Evolutionary conservation across 2,888 invertebrate species (phyloP), one percentile per base, ranked within the genome.

Genomic region (Sinohyriopsis cumingii): DNA sequence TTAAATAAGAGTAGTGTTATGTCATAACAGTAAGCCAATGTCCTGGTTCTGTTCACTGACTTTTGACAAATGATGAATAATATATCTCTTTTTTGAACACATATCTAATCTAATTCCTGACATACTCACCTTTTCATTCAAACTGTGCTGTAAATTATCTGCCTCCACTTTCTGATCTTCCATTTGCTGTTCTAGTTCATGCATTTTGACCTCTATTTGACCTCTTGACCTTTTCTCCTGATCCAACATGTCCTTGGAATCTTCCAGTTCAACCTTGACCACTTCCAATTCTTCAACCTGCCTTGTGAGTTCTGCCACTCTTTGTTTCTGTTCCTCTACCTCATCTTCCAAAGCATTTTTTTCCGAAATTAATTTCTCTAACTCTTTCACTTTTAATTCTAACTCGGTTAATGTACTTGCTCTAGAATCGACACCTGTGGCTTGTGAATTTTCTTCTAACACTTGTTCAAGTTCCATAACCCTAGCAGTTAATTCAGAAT

Each of bases 161-260:
- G 79, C 78, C 63, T 87, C 84, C 12, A 75, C 72, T 69, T 73
- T 80, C 65, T 83, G 83, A 63, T 84, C 84, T n/a, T 86, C 86
- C 59, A 85, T 67, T 45, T 80, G 69, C 65, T 86, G 82, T 65
- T 86, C 84, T 68, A 85, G 53, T 24, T 84, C 84, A 61, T 81
- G 80, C 25, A 84, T 65, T 55, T 79, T 82, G 55, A 76, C 67
- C 61, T 85, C 83, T 57, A 84, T 63, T 55, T 83, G 78, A 18
- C 66, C 55, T 61, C 78, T 68, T n/a, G 64, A 68, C 57, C 76
- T 71, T 54, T 77, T 69, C 63, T 83, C 83, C 62, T 78, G 73
- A 54, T 83, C 82, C 22, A 83, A 67, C 59, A 79, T 71, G 19
- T 73, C 75, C 24, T 71, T 55, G 12, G 84, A 81, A 68, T 82